phyloP scores from a whole-genome alignment of 1,140 invertebrate species.

The Plectrocnemia conspersa region DNA sequence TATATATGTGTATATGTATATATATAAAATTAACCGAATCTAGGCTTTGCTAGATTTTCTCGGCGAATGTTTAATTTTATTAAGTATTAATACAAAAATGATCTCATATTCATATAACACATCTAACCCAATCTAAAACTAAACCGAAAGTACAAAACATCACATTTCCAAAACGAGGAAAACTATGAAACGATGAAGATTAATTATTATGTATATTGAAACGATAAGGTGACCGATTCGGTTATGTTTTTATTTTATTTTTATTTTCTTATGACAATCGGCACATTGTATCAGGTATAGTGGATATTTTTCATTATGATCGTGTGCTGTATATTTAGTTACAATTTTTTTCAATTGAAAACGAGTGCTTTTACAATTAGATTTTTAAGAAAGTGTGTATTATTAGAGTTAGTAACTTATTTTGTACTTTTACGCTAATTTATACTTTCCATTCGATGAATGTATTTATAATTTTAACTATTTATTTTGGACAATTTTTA shows the following conservation, averaged over 20 bases:
- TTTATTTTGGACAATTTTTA: slow-evolving; percentile 22
- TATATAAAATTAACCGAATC: not conserved
- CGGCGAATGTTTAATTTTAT: slow-evolving; percentile 11
- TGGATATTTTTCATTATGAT: slow-evolving; percentile 25
- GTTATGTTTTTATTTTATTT: not conserved
- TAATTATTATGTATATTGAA: no score
- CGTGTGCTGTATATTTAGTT: slow-evolving; percentile 35
- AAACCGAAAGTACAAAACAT: slow-evolving; percentile 32
- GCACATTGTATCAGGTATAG: slow-evolving; percentile 22
- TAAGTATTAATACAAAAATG: slow-evolving; percentile 27
- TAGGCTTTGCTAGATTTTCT: slow-evolving; percentile 1
- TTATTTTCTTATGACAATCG: slow-evolving; percentile 27
- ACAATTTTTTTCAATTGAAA: slow-evolving; percentile 34
- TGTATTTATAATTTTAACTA: slow-evolving; percentile 19
- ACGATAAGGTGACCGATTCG: not conserved
- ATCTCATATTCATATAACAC: slow-evolving; percentile 35
- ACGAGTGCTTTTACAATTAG: slow-evolving; percentile 35
- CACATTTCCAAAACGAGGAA: slow-evolving; percentile 31
- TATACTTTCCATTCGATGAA: slow-evolving; percentile 19
- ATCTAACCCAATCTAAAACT: slow-evolving; percentile 29
- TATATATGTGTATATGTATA: not conserved
- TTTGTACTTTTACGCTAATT: slow-evolving; percentile 29
- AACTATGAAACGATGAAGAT: no score
- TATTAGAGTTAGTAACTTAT: slow-evolving; percentile 35
- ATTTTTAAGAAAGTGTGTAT: slow-evolving; percentile 34